These are phyloP conservation scores for Capra hircus DNA, from an alignment of 2,113 vertebrate genomes.

Conservation along the genomic window DNA sequence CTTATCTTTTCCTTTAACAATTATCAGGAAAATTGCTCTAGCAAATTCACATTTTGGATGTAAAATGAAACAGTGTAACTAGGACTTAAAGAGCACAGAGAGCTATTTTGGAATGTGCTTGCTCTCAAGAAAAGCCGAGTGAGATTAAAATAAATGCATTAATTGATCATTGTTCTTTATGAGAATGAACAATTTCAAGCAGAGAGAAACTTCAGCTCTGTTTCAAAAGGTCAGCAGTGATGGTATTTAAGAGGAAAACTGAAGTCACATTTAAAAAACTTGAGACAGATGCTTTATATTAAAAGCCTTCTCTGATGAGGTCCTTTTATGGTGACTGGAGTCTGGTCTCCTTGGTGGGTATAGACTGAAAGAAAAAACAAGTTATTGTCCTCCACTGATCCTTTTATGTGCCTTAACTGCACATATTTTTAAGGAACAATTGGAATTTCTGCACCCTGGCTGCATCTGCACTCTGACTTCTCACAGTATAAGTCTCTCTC, in stretches of 20 bases:
- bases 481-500: not conserved
- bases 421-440: not conserved
- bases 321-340: not conserved
- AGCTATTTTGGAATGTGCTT: conserved; percentile 35
- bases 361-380: not conserved
- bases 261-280: conserved; percentile 28
- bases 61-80: not conserved
- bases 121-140: conserved; percentile 7
- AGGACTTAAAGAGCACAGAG: conserved; percentile 20
- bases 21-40: not conserved
- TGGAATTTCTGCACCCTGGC: not conserved
- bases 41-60: not conserved
- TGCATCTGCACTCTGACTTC: not conserved
- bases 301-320: conserved; percentile 16
- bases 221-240: conserved; percentile 50
- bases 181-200: conserved; percentile 40
- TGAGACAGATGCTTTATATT: conserved; percentile 26
- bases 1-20: not conserved
- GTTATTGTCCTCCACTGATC: not conserved
- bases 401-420: not conserved
- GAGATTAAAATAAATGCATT: conserved; percentile 32
- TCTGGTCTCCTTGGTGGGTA: not conserved
- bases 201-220: conserved; percentile 42
- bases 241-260: conserved; percentile 39
- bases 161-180: conserved; percentile 57